Evolutionary conservation across 2,113 vertebrate genomes (phyloP), one percentile per base, ranked within the genome.

Genomic region (Cyphomyrus plagiostoma): DNA sequence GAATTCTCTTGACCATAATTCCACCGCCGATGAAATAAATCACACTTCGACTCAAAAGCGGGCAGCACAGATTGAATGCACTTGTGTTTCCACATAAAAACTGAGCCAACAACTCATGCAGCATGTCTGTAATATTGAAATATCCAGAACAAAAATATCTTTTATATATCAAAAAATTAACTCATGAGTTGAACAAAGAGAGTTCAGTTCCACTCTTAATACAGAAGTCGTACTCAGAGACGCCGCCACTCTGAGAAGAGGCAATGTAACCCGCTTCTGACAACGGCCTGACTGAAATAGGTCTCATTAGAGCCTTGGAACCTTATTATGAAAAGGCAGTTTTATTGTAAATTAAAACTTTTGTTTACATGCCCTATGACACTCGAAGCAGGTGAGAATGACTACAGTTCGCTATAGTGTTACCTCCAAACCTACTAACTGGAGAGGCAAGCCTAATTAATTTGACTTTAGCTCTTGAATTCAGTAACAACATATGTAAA

Each of bases 1-100:
- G 88, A 83, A 85, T 84, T 17, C 53, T 50, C 35, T 45, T 85
- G 17, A 87, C 85, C 26, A 35, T 80, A 52, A 53, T 11, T 80
- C 70, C 49, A 19, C 26, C 26, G 0, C 48, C 50, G 35, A 39
- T 77, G 19, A 80, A 80, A 49, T 50, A 80, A 50, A 80, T 52
- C 45, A 88, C 66, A 5, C n/a, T 30, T 35, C 15, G 42, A 50
- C 66, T 15, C 21, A 30, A 89, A 89, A 84, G 26, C 15, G 6
- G 13, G 13, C 15, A n/a, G 49, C 46, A 7, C 26, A 56, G 85
- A 52, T 17, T 84, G 39, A 45, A 42, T 48, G 23, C 45, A 89
- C 26, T 58, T 83, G 35, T 82, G 52, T 89, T 74, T 74, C 58
- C 88, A 89, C 26, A 89, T 80, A 50, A 89, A 89, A n/a, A 13